These are phyloP conservation scores for Lagenorhynchus albirostris DNA, from an alignment of 2,113 vertebrate genomes.

Conservation along the genomic window DNA sequence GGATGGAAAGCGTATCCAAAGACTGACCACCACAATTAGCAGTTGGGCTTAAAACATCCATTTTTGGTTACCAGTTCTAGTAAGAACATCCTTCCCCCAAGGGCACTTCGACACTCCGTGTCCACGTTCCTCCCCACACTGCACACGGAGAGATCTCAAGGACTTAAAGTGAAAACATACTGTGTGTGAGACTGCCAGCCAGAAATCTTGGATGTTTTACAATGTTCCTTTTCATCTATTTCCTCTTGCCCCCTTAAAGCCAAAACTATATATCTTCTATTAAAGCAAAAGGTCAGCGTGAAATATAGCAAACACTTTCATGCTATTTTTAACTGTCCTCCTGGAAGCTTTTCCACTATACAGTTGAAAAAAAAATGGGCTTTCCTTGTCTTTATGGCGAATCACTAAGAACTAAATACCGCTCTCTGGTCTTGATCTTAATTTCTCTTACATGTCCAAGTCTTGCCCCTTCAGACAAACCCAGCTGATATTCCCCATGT, in stretches of 20 bases:
- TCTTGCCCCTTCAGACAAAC: not conserved
- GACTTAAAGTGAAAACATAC: slow-evolving; percentile 42
- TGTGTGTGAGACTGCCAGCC: not conserved
- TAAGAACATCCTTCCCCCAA: not conserved
- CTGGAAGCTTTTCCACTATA: not conserved
- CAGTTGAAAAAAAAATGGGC: not conserved
- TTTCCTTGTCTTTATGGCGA: not conserved
- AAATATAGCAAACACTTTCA: not conserved
- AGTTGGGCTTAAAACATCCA: not conserved
- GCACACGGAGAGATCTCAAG: slow-evolving; percentile 17
- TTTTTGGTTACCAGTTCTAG: not conserved
- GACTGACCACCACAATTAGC: not conserved
- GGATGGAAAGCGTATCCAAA: not conserved
- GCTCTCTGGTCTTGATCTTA: not conserved
- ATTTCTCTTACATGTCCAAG: not conserved
- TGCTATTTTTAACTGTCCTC: not conserved
- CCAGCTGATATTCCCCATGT: not conserved
- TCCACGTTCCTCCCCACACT: not conserved
- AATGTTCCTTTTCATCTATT: slow-evolving; percentile 37
- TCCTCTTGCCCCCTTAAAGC: not conserved
- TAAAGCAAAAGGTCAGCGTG: not conserved
- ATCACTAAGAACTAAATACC: not conserved
- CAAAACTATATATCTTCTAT: not conserved
- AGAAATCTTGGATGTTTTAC: slow-evolving; percentile 44
- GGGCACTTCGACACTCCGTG: not conserved